Conservation (phyloP, 2,797 vertebrate genomes). For the Enteromius radiatus region DNA sequence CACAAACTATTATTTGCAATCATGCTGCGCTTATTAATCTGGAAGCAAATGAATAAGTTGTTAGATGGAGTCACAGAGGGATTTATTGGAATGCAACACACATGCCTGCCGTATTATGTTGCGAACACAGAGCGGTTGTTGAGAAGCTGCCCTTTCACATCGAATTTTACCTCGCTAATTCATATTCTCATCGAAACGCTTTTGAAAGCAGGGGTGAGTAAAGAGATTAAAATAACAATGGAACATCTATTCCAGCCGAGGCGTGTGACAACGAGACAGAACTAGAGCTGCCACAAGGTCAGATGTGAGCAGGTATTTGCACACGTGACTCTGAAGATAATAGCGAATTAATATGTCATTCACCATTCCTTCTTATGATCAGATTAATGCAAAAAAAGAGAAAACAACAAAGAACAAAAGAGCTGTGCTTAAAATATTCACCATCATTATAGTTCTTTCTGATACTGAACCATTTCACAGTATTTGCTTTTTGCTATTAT, state of each 20-base stretch:
- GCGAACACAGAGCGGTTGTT: conserved; percentile 63
- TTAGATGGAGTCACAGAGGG: conserved; percentile 70
- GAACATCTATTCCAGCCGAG: conserved; percentile 56
- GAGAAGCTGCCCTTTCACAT: conserved; percentile 63
- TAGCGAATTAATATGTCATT: conserved; percentile 27
- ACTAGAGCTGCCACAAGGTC: conserved; percentile 56
- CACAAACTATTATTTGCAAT: conserved; percentile 88
- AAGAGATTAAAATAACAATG: conserved; percentile 63
- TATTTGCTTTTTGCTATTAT: not conserved
- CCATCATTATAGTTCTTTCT: not conserved
- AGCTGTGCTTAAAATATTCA: not conserved
- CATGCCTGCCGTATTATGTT: conserved; percentile 68
- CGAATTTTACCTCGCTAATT: conserved; percentile 60
- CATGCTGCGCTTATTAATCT: conserved; percentile 81
- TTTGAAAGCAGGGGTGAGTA: conserved; percentile 51
- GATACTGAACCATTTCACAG: not conserved
- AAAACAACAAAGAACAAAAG: not conserved
- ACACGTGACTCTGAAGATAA: conserved; percentile 49
- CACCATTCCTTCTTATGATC: not conserved
- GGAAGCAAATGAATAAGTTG: conserved; percentile 70
- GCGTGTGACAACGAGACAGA: conserved; percentile 52
- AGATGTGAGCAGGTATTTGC: conserved; percentile 48
- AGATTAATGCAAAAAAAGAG: not conserved
- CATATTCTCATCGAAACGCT: conserved; percentile 61
- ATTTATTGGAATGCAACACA: conserved; percentile 66